phyloP scores from a whole-genome alignment of 2,888 invertebrate genomes.

The Ypsolopha sequella region DNA sequence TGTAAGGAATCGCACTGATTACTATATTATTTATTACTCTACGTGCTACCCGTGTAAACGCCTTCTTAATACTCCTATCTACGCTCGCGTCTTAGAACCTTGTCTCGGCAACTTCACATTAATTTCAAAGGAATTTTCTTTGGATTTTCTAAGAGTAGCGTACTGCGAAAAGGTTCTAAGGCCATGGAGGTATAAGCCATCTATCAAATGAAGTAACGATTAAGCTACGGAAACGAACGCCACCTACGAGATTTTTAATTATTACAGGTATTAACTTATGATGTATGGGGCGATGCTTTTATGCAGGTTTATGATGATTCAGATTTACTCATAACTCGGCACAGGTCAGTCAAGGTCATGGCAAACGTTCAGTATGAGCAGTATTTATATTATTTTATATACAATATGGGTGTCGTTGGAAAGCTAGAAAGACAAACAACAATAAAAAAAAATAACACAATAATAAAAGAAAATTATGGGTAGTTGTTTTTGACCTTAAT shows the following conservation, averaged over 20 bases:
- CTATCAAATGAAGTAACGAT: conserved; percentile 58
- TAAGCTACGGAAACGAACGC: conserved; percentile 45
- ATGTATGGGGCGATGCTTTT: conserved; percentile 40
- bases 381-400: too few relatives aligned
- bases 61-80: conserved; percentile 61
- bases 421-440: too few relatives aligned
- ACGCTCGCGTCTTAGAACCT: conserved; percentile 41
- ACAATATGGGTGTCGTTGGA: too few relatives aligned
- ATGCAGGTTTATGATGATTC: conserved; percentile 10
- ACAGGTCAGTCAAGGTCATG: too few relatives aligned
- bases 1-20: conserved; percentile 70
- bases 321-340: too few relatives aligned
- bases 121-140: conserved; percentile 1
- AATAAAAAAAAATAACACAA: too few relatives aligned
- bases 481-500: too few relatives aligned
- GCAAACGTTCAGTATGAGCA: too few relatives aligned
- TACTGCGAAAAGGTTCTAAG: conserved; percentile 36
- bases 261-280: conserved; percentile 48
- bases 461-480: too few relatives aligned
- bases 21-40: conserved; percentile 69
- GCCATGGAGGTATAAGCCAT: conserved; percentile 32
- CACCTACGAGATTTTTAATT: conserved; percentile 60
- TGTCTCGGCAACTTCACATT: conserved; percentile 21
- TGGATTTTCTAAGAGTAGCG: background rate
- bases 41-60: conserved; percentile 69